A percentile compares a stretch with the other conserved stretches of the same genome.
Evolutionary conservation across 1,140 invertebrate species (phyloP).

Genomic region (Lerema accius): DNA sequence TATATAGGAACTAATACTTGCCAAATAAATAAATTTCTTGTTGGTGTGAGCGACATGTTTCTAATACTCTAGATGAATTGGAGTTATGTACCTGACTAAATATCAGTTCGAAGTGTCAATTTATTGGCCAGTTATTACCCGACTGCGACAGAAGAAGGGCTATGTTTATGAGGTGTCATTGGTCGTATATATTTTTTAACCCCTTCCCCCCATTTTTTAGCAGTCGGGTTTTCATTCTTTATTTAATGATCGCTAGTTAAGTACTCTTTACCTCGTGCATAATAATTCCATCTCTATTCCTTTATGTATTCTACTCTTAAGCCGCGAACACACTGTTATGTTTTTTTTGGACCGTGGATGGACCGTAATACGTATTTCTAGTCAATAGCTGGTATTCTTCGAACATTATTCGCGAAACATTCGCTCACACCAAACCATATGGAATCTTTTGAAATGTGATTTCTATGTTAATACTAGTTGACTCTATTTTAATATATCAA

Average conservation of each 20-base stretch:
- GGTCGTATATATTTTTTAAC: too few species aligned
- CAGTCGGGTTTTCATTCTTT: too few species aligned
- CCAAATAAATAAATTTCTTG: slow-evolving; percentile 53
- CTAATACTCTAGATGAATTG: background rate
- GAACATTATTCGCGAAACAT: slow-evolving; percentile 13
- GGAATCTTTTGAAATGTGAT: slow-evolving; percentile 65
- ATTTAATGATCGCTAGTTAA: too few species aligned
- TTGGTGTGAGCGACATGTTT: slow-evolving; percentile 61
- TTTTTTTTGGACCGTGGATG: slow-evolving; percentile 1
- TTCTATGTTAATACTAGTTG: slow-evolving; percentile 63
- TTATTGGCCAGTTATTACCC: slow-evolving; percentile 17
- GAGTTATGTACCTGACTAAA: slow-evolving; percentile 12
- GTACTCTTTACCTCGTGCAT: background rate
- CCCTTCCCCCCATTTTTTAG: too few species aligned
- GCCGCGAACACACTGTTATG: background rate
- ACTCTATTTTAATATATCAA: slow-evolving; percentile 73
- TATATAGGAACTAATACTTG: slow-evolving; percentile 49
- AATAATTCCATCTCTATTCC: background rate
- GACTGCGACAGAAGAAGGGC: too few species aligned
- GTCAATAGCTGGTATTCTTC: slow-evolving; percentile 23
- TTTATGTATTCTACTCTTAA: background rate
- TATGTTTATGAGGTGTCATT: too few species aligned
- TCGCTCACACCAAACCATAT: slow-evolving; percentile 60
- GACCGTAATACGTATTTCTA: slow-evolving; percentile 11
- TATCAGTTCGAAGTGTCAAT: slow-evolving; percentile 12